Evolutionary conservation across 2,113 vertebrate genomes (phyloP), one percentile per base, ranked within the genome.

Genomic region (Nettapus auritus): DNA sequence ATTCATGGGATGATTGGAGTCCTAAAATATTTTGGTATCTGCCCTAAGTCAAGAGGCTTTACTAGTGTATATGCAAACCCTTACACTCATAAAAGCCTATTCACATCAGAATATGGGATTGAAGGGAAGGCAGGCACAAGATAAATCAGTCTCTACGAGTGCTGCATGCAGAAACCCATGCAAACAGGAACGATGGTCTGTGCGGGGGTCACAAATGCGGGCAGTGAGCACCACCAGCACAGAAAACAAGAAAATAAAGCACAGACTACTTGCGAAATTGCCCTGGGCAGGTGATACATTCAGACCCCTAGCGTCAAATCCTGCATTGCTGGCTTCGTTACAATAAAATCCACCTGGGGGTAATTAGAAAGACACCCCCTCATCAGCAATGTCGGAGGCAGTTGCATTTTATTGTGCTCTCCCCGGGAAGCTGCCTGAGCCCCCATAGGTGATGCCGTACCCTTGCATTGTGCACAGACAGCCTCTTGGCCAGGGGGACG

Each of bases 321-420:
- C 92, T 97, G 93, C 92, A 31, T 67, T 66, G 86, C 90, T 91
- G 87, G 38, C 78, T 55, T 68, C 44, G 1, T 89, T 28, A 95
- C 93, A 94, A 97, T 94, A 94, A 94, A 93, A 64, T 59, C 95
- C 97, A 96, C 95, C 94, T 92, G 96, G 94, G 96, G 94, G 94
- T 86, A 83, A 95, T 96, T 96, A 95, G 89, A 67, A 63, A 89
- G 62, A 48, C 59, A 46, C 21, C 55, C 69, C 69, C 78, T 79
- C 0, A 1, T 46, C 73, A 74, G 55, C 2, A 78, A 69, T 55
- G 13, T n/a, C 17, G 80, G 85, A 79, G 82, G 89, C 9, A 42
- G 77, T 42, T 33, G 44, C 29, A 28, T 70, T 97, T 97, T 93
- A 97, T 94, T 93, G 74, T 80, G 85, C 42, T 86, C 68, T 90